Conservation (phyloP, 2,113 vertebrate species). For the Indicator indicator region DNA sequence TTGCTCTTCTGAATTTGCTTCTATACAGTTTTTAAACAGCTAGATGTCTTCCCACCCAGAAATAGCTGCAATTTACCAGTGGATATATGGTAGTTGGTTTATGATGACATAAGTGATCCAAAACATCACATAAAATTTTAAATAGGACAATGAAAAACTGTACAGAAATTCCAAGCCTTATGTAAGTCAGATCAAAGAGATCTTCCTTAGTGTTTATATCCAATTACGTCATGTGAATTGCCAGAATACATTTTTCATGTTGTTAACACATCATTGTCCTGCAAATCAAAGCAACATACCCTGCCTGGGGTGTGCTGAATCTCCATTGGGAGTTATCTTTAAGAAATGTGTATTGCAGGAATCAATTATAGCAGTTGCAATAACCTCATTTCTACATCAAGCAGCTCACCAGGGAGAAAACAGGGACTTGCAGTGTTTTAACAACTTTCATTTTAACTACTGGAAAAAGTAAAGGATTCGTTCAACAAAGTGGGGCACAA, state of each 20-base stretch:
- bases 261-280: not conserved
- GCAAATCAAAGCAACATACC: constrained; percentile 33
- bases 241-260: not conserved
- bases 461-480: not conserved
- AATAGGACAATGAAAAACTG: not conserved
- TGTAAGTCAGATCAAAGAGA: constrained; percentile 23
- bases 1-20: not conserved
- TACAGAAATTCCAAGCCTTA: not conserved
- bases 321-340: not conserved
- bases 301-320: not conserved
- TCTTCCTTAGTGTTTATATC: not conserved
- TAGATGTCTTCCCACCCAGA: not conserved
- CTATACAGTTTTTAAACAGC: not conserved
- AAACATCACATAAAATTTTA: not conserved
- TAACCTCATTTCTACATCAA: constrained; percentile 37
- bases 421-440: not conserved
- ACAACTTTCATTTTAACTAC: not conserved
- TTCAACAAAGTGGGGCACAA: not conserved
- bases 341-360: not conserved
- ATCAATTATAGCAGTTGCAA: constrained; percentile 1
- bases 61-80: not conserved
- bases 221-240: not conserved
- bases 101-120: not conserved
- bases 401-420: not conserved
- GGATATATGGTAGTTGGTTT: not conserved